Conservation (phyloP, 35 echinoderm and acorn worm genomes). For the Eucidaris tribuloides region DNA sequence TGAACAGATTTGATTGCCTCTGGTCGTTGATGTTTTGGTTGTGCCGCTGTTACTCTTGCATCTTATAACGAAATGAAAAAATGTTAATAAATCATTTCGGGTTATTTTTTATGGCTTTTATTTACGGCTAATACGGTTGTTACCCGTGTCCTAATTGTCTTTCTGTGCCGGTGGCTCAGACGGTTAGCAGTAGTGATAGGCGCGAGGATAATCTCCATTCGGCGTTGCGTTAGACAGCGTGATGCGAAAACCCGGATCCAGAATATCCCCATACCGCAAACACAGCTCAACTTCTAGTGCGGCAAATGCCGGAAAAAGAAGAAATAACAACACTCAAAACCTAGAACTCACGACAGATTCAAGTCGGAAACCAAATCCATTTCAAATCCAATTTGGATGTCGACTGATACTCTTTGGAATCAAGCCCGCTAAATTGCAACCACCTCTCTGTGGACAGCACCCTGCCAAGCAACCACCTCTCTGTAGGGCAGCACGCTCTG, state of each 20-base stretch:
- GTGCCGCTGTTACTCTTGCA: too few species aligned
- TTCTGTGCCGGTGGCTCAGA: conserved; percentile 64
- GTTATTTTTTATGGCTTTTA: too few species aligned
- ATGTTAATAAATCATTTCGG: too few species aligned
- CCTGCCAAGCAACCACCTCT: too few species aligned
- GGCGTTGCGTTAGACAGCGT: conserved; percentile 85
- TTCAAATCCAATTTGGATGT: background rate
- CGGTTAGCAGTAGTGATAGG: conserved; percentile 71
- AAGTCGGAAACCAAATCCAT: background rate
- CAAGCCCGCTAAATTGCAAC: too few species aligned
- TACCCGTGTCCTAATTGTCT: conserved; percentile 60
- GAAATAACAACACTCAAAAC: background rate
- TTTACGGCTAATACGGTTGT: too few species aligned
- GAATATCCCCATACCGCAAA: conserved; percentile 94
- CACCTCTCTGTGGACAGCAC: too few species aligned
- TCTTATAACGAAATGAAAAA: too few species aligned
- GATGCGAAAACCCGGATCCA: conserved; percentile 92
- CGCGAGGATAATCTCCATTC: conserved; percentile 64
- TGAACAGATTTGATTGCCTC: too few species aligned
- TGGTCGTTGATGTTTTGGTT: too few species aligned
- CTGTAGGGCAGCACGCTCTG: too few species aligned
- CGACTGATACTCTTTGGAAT: too few species aligned
- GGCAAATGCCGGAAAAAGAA: conserved; percentile 40
- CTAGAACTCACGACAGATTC: background rate
- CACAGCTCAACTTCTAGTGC: conserved; percentile 82